Evolutionary conservation across 2,888 invertebrate genomes (phyloP), one percentile per base, ranked within the genome.

Genomic region (Podabrus alpinus): DNA sequence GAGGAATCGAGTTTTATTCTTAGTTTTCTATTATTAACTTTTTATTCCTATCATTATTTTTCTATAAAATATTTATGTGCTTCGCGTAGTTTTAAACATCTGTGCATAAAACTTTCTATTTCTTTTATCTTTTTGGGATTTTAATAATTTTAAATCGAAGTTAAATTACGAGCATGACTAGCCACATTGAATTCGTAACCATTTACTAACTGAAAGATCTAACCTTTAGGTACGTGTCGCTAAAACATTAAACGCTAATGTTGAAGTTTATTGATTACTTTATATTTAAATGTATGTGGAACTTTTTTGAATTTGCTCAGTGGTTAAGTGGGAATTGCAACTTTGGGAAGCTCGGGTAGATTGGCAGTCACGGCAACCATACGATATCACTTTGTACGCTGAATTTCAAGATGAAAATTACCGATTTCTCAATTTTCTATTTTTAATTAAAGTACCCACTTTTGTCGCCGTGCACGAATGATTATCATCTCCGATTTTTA

Each of bases 31-130:
- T 45, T 45, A 45, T 45, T 45, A 45, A 45, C 45, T n/a, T 45
- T 45, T 45, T 45, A 45, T 45, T 7, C n/a, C n/a, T n/a, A 7
- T 45, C 45, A 45, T 45, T 45, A 45, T 45, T 45, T 45, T n/a
- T 45, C 45, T 45, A 45, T 45, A 45, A 45, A 45, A 45, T 45
- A 45, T 45, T 45, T 45, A 45, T n/a, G 7, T 45, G 45, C 45
- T 45, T 45, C n/a, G 45, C 68, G 72, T 72, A 68, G 72, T 72
- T 72, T 60, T 68, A 60, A 25, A 59, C 72, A 72, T 61, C 72
- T 72, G 72, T 68, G 72, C 67, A 72, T 68, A 68, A 72, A 72
- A 72, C 68, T 72, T 72, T 72, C 66, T 68, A 72, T 72, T 68
- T 61, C 68, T 72, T 72, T 72, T 72, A 72, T 72, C 67, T 59